Evolutionary conservation across 1,140 invertebrate species (phyloP).

Genomic region (Sesamia nonagrioides): DNA sequence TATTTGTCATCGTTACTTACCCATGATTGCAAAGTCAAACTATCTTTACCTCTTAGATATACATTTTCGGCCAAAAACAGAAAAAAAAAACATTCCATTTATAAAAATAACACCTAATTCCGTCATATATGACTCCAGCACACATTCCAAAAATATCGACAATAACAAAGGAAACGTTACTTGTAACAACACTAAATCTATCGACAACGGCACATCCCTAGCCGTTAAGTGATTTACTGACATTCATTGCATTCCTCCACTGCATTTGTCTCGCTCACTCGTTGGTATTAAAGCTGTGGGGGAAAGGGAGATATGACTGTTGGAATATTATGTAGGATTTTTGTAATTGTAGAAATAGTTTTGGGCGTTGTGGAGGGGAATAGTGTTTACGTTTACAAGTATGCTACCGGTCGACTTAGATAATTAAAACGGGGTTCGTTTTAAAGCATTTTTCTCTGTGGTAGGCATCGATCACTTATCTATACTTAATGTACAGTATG

Average conservation of each 20-base stretch:
- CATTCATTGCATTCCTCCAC: conserved; percentile 10
- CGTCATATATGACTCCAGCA: neutral
- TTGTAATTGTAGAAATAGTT: neutral
- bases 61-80: neutral
- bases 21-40: too few species aligned
- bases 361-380: neutral
- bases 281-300: neutral
- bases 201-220: conserved; percentile 23
- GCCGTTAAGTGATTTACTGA: conserved; percentile 13
- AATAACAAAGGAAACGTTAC: conserved; percentile 20
- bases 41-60: neutral
- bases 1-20: too few species aligned
- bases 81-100: neutral
- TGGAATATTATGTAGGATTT: neutral
- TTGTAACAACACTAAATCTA: conserved; percentile 24
- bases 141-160: conserved; percentile 17
- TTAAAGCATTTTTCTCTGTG: too few species aligned
- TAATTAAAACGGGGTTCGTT: too few species aligned
- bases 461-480: too few species aligned
- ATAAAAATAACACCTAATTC: neutral
- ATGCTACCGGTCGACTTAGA: too few species aligned
- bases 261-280: conserved; percentile 3
- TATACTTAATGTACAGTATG: too few species aligned
- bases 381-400: neutral
- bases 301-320: neutral